A percentile compares a stretch with the other conserved stretches of the same genome.
These are phyloP conservation scores for Sphenopsis melanotis DNA, from an alignment of 2,797 vertebrate species.

Conservation along the genomic window DNA sequence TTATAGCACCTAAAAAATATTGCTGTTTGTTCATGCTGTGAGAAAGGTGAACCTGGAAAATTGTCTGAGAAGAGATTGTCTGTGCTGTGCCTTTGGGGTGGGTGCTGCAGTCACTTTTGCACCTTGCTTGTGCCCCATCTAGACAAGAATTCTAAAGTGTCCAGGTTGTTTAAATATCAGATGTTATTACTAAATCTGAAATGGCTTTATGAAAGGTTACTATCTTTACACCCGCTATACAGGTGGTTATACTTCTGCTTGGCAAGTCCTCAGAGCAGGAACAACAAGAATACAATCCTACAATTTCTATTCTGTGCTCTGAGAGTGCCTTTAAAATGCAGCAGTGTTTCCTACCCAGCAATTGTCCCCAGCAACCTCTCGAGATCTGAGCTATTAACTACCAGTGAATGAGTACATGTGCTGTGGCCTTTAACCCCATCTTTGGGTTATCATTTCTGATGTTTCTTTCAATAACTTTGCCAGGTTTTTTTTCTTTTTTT, in stretches of 20 bases:
- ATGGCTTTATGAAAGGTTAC: not conserved
- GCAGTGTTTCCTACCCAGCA: not conserved
- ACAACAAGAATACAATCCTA: not conserved
- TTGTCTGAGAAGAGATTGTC: not conserved
- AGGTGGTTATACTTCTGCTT: not conserved
- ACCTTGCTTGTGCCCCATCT: not conserved
- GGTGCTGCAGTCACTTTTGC: not conserved
- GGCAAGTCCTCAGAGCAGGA: not conserved
- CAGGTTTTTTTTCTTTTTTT: not conserved
- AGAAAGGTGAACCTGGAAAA: not conserved
- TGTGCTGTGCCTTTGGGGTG: no score
- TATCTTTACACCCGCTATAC: not conserved
- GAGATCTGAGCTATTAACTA: slow-evolving; percentile 50
- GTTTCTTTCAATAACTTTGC: slow-evolving; percentile 34
- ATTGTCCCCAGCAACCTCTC: not conserved
- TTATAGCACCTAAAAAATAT: not conserved
- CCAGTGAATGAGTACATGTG: slow-evolving; percentile 17
- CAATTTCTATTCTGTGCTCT: not conserved
- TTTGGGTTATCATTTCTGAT: slow-evolving; percentile 32
- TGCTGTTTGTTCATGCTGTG: not conserved
- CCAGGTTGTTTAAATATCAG: not conserved
- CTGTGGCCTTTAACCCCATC: slow-evolving; percentile 14
- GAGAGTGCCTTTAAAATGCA: slow-evolving; percentile 4
- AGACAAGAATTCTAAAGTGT: not conserved
- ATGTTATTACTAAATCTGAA: not conserved